phyloP scores from a whole-genome alignment of 2,888 invertebrate genomes.

The Frankliniella fusca region DNA sequence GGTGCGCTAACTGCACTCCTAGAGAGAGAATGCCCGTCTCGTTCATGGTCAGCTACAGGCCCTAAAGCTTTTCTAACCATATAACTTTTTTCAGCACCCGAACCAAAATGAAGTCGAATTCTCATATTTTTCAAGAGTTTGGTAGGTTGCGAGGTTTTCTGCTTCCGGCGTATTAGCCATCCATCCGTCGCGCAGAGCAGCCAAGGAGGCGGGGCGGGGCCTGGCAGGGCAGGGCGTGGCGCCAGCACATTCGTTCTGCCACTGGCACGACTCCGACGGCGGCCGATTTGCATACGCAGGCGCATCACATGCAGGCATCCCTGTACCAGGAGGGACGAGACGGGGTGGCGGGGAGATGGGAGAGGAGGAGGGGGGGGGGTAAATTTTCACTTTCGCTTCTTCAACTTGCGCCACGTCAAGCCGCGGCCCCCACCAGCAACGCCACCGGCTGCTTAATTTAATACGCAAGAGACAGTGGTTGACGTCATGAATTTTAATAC shows the following conservation, averaged over 20 bases:
- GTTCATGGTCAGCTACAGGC: too few species aligned
- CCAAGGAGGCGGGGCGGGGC: neutral
- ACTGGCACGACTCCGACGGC: neutral
- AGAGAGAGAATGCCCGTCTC: too few species aligned
- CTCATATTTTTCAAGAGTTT: too few species aligned
- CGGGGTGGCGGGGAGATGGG: neutral
- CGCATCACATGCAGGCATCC: constrained; percentile 6
- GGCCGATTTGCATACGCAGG: constrained; percentile 2
- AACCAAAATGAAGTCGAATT: too few species aligned
- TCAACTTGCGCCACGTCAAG: neutral
- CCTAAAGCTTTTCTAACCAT: too few species aligned
- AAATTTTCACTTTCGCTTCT: constrained; percentile 19
- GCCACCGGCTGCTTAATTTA: constrained; percentile 12
- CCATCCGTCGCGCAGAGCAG: too few species aligned
- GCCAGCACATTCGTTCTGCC: neutral
- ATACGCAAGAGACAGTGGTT: constrained; percentile 8
- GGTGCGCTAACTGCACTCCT: too few species aligned
- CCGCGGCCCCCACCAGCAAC: too few species aligned
- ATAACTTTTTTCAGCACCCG: too few species aligned
- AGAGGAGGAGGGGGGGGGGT: neutral
- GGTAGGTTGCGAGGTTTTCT: too few species aligned
- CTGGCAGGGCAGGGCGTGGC: neutral
- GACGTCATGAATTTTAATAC: constrained; percentile 25
- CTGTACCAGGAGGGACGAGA: neutral
- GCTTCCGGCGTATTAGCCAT: too few species aligned